Conservation (phyloP, 2,797 vertebrate species). For the Chloroceryle amazona region DNA sequence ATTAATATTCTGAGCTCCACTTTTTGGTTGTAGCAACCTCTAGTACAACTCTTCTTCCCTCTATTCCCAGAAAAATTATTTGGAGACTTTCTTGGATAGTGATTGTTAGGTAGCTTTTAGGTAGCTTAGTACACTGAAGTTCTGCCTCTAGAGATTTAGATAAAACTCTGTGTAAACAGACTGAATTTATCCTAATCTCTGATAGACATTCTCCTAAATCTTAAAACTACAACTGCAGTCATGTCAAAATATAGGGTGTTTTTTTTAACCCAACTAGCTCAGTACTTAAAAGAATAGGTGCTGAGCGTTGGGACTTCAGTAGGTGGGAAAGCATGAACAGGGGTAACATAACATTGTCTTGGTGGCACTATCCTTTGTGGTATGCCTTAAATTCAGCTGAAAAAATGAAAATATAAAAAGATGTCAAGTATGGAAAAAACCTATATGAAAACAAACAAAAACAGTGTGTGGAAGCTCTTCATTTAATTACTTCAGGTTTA, state of each 20-base stretch:
- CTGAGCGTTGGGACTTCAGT: background rate
- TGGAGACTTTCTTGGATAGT: background rate
- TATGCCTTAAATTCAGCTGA: background rate
- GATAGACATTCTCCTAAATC: background rate
- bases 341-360: background rate
- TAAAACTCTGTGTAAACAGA: background rate
- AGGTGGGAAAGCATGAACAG: background rate
- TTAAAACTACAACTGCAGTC: background rate
- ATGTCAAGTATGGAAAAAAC: background rate
- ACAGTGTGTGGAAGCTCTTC: conserved; percentile 58
- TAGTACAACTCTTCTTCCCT: background rate
- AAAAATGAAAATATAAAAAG: background rate
- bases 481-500: conserved; percentile 77
- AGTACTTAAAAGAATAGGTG: background rate
- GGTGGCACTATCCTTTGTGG: background rate
- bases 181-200: background rate
- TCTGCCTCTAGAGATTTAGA: background rate
- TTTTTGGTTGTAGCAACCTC: background rate
- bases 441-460: conserved; percentile 15
- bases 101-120: background rate
- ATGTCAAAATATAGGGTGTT: background rate
- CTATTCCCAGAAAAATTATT: background rate
- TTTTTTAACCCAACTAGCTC: background rate
- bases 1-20: background rate
- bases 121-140: background rate